phyloP scores from a whole-genome alignment of 2,888 invertebrate genomes.

The Aricia artaxerxes region DNA sequence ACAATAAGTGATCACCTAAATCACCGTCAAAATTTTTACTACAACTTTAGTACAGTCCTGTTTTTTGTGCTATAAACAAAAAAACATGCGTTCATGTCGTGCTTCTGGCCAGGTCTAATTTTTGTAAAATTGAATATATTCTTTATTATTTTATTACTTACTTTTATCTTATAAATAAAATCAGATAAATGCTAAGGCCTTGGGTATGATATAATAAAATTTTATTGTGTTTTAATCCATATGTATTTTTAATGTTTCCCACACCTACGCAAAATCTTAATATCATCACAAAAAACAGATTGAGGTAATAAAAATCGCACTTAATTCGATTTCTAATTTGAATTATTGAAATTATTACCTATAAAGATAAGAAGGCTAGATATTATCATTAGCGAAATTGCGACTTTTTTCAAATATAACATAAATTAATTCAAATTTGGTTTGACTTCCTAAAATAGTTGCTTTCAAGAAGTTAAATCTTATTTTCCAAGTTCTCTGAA shows the following conservation, averaged over 20 bases:
- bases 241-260: slow-evolving; percentile 2
- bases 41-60: no score
- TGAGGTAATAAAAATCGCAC: not conserved
- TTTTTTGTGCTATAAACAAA: no score
- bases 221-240: not conserved
- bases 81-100: no score
- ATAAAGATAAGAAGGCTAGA: no score
- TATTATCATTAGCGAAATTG: not conserved
- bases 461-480: no score
- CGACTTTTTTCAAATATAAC: not conserved
- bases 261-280: not conserved
- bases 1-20: no score
- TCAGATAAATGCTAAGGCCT: not conserved
- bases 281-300: not conserved
- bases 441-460: no score
- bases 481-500: no score
- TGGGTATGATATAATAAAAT: not conserved
- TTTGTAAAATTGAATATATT: not conserved
- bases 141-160: not conserved
- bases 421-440: not conserved
- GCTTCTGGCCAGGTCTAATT: not conserved
- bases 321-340: not conserved
- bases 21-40: no score
- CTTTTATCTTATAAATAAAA: not conserved
- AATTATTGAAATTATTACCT: not conserved